Conservation (phyloP, 2,888 invertebrate genomes). For the Apamea monoglypha region DNA sequence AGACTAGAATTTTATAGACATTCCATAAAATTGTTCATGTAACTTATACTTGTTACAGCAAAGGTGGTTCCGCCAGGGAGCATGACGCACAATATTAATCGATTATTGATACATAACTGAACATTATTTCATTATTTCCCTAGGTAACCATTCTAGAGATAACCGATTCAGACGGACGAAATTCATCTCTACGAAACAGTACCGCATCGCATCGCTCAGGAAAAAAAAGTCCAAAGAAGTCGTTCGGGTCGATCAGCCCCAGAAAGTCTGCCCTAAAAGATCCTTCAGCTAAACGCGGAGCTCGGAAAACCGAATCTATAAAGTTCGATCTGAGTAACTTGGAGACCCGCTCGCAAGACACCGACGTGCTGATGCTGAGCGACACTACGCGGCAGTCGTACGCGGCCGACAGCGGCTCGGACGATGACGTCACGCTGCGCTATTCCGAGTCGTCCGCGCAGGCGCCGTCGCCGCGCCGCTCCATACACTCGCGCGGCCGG, state of each 20-base stretch:
- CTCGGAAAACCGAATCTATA: slow-evolving; percentile 82
- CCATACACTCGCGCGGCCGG: slow-evolving; percentile 75
- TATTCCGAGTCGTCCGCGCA: slow-evolving; percentile 76
- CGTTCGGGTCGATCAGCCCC: slow-evolving; percentile 69
- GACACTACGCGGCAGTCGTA: slow-evolving; percentile 51
- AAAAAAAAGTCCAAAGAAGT: slow-evolving; percentile 53
- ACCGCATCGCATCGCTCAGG: slow-evolving; percentile 54
- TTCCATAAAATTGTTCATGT: no score
- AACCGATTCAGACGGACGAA: slow-evolving; percentile 67
- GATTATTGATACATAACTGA: not conserved
- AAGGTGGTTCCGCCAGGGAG: no score
- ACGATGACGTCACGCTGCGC: slow-evolving; percentile 73
- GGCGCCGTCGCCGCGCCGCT: slow-evolving; percentile 75
- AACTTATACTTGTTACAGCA: no score
- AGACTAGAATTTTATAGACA: no score
- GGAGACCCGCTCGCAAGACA: slow-evolving; percentile 63
- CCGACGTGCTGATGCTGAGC: slow-evolving; percentile 62
- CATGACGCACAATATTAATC: not conserved
- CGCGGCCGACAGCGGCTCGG: slow-evolving; percentile 52
- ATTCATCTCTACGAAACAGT: slow-evolving; percentile 53
- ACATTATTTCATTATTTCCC: slow-evolving; percentile 14
- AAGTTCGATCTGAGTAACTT: slow-evolving; percentile 86
- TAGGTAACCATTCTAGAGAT: slow-evolving; percentile 76
- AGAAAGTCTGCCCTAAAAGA: slow-evolving; percentile 84
- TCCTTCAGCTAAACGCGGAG: slow-evolving; percentile 70